Base-by-base conservation (phyloP, 1,140 invertebrate genomes). In the Brachionus calyciflorus region DNA sequence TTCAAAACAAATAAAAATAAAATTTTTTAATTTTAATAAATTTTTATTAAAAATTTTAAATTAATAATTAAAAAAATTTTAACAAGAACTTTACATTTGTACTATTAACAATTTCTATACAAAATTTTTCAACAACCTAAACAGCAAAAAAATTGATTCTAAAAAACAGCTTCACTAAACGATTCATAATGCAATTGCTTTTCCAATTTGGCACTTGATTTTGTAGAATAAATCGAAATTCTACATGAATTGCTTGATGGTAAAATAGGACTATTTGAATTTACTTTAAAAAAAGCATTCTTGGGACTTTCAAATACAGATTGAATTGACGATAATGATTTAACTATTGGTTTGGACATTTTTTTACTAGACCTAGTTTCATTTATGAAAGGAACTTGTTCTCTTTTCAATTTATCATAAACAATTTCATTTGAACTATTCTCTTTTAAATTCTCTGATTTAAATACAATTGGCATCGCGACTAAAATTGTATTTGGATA, bases 321-420 rank as follows among this genome's bases (percentile, higher is more conserved):
- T n/a, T 65, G 60, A 44, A 65, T 65, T 26, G 37, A 44, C 0
- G 60, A 65, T n/a, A 65, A n/a, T 5, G 60, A 65, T 65, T 65
- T 65, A 14, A 65, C 60, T 17, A 65, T 65, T 14, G 60, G 60
- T 17, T 65, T 65, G 1, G 37, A 24, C 60, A 65, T 46, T 44
- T 65, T 65, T 65, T 65, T 65, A n/a, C 44, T 24, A 7, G 17
- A 6, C 44, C 40, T 65, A 4, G 41, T 19, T 65, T 65, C 60
- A 44, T n/a, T 14, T 46, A 65, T 44, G 10, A 65, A 65, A 12
- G 60, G 60, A 46, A 65, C 37, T 65, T 17, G 60, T 40, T 65
- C 40, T 12, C 40, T 41, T 21, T 5, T 17, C 4, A 65, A 41
- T 0, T 26, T 41, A 37, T 65, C 60, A 26, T 65, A 65, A 44